These are phyloP conservation scores for Troides aeacus DNA, from an alignment of 2,888 invertebrate species.

Conservation along the genomic window DNA sequence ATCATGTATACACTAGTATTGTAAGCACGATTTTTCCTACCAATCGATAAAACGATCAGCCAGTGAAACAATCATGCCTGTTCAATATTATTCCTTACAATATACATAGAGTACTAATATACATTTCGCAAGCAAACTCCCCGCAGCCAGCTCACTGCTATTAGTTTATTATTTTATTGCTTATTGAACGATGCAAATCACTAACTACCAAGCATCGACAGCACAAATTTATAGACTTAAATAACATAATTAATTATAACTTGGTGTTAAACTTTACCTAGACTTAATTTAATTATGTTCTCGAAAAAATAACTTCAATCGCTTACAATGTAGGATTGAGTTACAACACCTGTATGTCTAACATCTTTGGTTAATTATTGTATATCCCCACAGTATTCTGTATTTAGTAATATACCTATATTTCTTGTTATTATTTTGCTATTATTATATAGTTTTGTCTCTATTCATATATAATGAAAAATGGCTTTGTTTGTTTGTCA, in stretches of 20 bases:
- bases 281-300: too few relatives aligned
- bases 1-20: constrained; percentile 40
- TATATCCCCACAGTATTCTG: too few relatives aligned
- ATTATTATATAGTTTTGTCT: too few relatives aligned
- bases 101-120: constrained; percentile 22
- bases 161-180: constrained; percentile 15
- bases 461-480: too few relatives aligned
- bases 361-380: too few relatives aligned
- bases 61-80: constrained; percentile 58
- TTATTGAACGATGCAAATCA: constrained; percentile 2
- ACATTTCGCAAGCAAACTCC: constrained; percentile 41
- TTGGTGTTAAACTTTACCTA: too few relatives aligned
- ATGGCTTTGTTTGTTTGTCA: too few relatives aligned
- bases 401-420: too few relatives aligned
- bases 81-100: constrained; percentile 33
- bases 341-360: too few relatives aligned
- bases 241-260: neutral
- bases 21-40: constrained; percentile 71
- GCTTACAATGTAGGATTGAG: too few relatives aligned
- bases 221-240: neutral
- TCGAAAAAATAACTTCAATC: too few relatives aligned
- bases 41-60: constrained; percentile 69
- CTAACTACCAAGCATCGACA: neutral
- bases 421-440: too few relatives aligned
- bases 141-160: constrained; percentile 7